Evolutionary conservation across 2,888 invertebrate species (phyloP).

Genomic region (Osmoderma eremita): DNA sequence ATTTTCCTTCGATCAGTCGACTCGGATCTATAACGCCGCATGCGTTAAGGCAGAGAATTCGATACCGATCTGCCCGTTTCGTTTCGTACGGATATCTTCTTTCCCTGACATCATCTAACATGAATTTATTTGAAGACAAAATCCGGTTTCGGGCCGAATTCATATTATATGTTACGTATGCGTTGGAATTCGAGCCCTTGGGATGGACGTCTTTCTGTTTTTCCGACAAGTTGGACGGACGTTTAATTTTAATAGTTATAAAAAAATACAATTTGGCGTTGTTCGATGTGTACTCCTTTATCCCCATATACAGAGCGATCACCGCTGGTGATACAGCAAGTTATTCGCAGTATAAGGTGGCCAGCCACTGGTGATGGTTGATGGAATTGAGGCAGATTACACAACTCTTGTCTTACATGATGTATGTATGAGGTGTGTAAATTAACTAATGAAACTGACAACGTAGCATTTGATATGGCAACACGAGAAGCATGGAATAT

Average conservation of each 20-base stretch:
- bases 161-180: slow-evolving; percentile 18
- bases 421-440: too few relatives aligned
- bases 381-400: too few relatives aligned
- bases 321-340: too few relatives aligned
- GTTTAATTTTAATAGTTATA: slow-evolving; percentile 36
- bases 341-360: too few relatives aligned
- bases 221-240: slow-evolving; percentile 28
- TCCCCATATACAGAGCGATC: too few relatives aligned
- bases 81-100: slow-evolving; percentile 33
- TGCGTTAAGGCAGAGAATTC: slow-evolving; percentile 19
- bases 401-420: too few relatives aligned
- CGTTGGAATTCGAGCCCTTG: slow-evolving; percentile 37
- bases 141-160: slow-evolving; percentile 26
- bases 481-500: too few relatives aligned
- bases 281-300: slow-evolving; percentile 1
- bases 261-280: slow-evolving; percentile 25
- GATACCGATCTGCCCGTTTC: slow-evolving; percentile 37
- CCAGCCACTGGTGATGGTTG: too few relatives aligned
- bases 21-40: slow-evolving; percentile 21
- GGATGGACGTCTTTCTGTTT: slow-evolving; percentile 23
- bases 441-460: too few relatives aligned
- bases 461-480: too few relatives aligned
- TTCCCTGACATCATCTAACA: slow-evolving; percentile 34
- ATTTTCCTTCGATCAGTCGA: slow-evolving; percentile 2
- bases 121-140: slow-evolving; percentile 36